phyloP scores from a whole-genome alignment of 2,113 vertebrate species.

The Acanthisitta chloris region DNA sequence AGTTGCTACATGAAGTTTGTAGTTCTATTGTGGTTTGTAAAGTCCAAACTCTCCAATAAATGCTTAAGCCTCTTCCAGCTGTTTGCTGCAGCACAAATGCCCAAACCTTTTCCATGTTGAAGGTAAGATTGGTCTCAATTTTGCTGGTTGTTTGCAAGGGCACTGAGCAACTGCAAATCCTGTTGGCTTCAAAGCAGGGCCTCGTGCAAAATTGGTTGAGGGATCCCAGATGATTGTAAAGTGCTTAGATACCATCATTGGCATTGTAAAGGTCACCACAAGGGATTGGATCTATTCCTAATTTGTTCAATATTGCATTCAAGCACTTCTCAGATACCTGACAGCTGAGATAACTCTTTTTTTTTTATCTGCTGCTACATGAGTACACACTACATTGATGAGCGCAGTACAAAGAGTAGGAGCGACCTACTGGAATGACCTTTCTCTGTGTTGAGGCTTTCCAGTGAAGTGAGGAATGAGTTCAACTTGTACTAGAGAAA shows the following conservation, averaged over 20 bases:
- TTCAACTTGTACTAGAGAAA: background rate
- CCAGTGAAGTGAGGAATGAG: background rate
- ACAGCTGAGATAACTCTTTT: background rate
- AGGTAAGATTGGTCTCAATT: background rate
- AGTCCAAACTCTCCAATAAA: background rate
- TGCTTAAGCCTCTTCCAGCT: background rate
- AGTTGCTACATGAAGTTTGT: background rate
- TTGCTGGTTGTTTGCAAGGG: background rate
- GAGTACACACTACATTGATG: background rate
- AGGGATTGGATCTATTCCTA: background rate
- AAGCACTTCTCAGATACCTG: background rate
- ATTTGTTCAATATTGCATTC: background rate
- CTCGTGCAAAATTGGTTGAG: background rate
- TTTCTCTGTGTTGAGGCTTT: background rate
- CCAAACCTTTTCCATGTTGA: background rate
- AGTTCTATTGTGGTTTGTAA: background rate
- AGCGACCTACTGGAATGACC: background rate
- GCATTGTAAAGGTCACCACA: background rate
- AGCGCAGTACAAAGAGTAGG: background rate
- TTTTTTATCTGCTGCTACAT: background rate
- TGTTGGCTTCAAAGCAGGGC: background rate
- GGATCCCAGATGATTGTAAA: conserved; percentile 11
- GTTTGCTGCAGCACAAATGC: background rate
- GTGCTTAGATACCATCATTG: conserved; percentile 23
- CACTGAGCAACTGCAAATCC: background rate